These are phyloP conservation scores for Desoria tigrina DNA, from an alignment of 2,888 invertebrate species.

Conservation along the genomic window DNA sequence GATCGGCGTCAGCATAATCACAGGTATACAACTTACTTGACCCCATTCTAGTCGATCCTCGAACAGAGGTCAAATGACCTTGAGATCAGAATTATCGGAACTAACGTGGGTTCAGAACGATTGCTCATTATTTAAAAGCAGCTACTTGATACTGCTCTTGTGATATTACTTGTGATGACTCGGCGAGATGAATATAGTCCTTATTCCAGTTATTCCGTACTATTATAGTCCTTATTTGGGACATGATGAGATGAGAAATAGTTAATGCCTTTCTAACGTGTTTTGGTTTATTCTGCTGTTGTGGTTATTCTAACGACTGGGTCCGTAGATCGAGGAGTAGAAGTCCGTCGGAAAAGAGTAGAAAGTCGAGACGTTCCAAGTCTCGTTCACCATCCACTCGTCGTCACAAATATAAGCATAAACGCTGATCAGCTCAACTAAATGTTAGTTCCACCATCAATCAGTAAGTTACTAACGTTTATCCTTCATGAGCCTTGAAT, in stretches of 20 bases:
- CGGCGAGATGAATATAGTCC: no score
- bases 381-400: constrained; percentile 42
- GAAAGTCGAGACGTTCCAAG: constrained; percentile 25
- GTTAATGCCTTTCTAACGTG: not conserved
- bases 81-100: no score
- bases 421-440: constrained; percentile 23
- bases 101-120: no score
- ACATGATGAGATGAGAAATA: not conserved
- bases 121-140: not conserved
- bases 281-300: constrained; percentile 2
- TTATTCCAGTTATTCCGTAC: no score
- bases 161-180: not conserved
- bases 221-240: not conserved
- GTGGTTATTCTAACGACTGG: not conserved
- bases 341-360: constrained; percentile 31
- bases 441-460: no score
- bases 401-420: constrained; percentile 41
- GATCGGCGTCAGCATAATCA: constrained; percentile 28
- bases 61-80: no score
- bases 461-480: no score
- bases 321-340: constrained; percentile 34
- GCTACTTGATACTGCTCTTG: not conserved
- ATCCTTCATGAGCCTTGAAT: no score
- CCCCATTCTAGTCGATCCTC: no score
- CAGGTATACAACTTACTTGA: constrained; percentile 24